phyloP scores from a whole-genome alignment of 2,113 vertebrate genomes.

The Brachirus orientalis region DNA sequence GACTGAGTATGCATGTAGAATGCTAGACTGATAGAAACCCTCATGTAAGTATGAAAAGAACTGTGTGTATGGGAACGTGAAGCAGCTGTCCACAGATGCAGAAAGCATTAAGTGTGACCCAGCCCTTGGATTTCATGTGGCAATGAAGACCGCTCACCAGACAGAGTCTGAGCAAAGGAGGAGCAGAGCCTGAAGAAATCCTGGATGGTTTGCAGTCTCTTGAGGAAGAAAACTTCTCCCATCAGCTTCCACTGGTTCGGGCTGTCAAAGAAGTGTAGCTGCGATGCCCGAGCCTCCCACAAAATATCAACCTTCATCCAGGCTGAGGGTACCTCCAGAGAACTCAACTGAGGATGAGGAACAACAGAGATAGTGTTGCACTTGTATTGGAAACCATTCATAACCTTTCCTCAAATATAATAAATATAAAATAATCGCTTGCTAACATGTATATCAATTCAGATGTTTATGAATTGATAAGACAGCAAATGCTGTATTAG shows the following conservation, averaged over 20 bases:
- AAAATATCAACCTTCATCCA: slow-evolving; percentile 97
- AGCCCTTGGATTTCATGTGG: not conserved
- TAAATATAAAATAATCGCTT: no score
- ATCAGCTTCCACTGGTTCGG: slow-evolving; percentile 88
- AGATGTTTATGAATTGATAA: no score
- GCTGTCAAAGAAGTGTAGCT: slow-evolving; percentile 92
- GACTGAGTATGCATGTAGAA: no score
- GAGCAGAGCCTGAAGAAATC: slow-evolving; percentile 96
- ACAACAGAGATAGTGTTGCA: not conserved
- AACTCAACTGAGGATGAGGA: slow-evolving; percentile 84
- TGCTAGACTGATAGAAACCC: no score
- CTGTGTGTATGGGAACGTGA: no score
- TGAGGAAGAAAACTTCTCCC: slow-evolving; percentile 96
- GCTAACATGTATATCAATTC: no score
- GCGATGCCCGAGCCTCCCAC: slow-evolving; percentile 90
- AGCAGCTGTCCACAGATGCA: no score
- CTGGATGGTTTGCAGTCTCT: slow-evolving; percentile 94
- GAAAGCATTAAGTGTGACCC: no score
- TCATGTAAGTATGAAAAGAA: no score
- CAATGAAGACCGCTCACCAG: slow-evolving; percentile 81
- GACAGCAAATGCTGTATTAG: no score
- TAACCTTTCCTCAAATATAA: no score
- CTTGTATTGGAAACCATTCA: no score
- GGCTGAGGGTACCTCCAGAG: slow-evolving; percentile 91
- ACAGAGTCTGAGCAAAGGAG: slow-evolving; percentile 93